Percentiles rank a stretch among this genome's conserved stretches.
These are phyloP conservation scores for Drosophila macrospina DNA, from an alignment of 2,888 invertebrate genomes.

Conservation along the genomic window DNA sequence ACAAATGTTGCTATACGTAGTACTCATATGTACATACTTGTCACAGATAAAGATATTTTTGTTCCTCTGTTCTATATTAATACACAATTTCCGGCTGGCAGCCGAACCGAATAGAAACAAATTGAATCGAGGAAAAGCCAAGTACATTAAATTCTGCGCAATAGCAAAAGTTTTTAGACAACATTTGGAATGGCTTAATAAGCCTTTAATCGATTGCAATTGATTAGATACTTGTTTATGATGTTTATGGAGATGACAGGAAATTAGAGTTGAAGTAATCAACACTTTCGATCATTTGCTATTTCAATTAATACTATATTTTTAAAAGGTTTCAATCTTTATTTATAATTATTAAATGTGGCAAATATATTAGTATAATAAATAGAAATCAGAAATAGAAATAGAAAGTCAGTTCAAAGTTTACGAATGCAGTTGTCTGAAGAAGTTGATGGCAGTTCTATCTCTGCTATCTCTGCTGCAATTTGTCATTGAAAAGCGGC, in stretches of 20 bases:
- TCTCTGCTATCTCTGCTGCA: neutral
- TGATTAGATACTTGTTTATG: conserved; percentile 13
- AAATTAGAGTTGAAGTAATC: neutral
- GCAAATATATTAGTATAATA: too few species aligned
- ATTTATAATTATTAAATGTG: too few species aligned
- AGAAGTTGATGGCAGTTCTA: too few species aligned
- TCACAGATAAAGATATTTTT: conserved; percentile 63
- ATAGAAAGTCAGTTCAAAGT: too few species aligned
- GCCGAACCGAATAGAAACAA: conserved; percentile 27
- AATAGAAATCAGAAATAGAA: too few species aligned
- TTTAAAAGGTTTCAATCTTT: too few species aligned
- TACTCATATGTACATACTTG: conserved; percentile 47
- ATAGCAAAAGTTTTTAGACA: conserved; percentile 18
- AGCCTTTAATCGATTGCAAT: conserved; percentile 1
- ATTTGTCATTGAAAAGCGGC: neutral
- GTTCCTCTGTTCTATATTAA: conserved; percentile 63
- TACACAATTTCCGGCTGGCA: conserved; percentile 69
- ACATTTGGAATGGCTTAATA: conserved; percentile 11
- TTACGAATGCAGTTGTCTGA: too few species aligned
- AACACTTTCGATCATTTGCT: too few species aligned
- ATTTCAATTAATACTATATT: too few species aligned
- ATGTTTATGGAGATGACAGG: too few species aligned
- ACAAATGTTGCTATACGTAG: conserved; percentile 39
- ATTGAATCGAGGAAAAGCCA: conserved; percentile 36
- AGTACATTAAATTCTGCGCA: conserved; percentile 50